Evolutionary conservation across 2,888 invertebrate genomes (phyloP), one percentile per base, ranked within the genome.

Genomic region (Saturnia pavonia): DNA sequence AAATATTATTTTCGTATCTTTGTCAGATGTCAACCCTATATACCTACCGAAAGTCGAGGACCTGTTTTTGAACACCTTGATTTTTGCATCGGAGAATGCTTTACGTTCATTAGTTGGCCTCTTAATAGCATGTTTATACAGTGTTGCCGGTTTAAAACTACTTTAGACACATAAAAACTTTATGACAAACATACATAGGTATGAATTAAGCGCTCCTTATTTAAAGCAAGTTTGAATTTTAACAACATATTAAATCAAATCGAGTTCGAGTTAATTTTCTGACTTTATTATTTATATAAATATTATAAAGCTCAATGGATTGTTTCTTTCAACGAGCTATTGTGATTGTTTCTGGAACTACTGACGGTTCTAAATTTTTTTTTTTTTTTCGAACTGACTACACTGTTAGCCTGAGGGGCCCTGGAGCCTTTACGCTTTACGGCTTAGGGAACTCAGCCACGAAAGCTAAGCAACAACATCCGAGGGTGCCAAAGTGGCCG

Each of bases 51-150:
- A 60, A 27, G 57, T 60, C 12, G 57, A 19, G 57, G 57, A 65
- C 65, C 82, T 70, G 70, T 70, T 70, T 70, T 40, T 66, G 22
- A 42, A 48, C 66, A 65, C 34, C 40, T 40, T 40, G 75, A 83
- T 80, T 82, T 83, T 83, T 82, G 82, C 80, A 83, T 81, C 75
- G 74, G 42, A 69, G 70, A 71, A 68, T 68, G 71, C 27, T 34
- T 70, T 14, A 54, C 74, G 73, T 79, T 81, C 80, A 83, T 83
- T 82, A 84, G 77, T 72, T 73, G 73, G 74, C 73, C 73, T 77
- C 73, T 75, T 81, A 80, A 82, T 79, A 74, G 60, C 73, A 57
- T 77, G 68, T 74, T 75, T 76, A 77, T 75, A 77, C 74, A 75
- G 72, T n/a, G 51, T 71, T 43, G 65, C 65, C 71, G 76, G 69